Conservation (phyloP, 2,113 vertebrate species). For the Diadophis punctatus region DNA sequence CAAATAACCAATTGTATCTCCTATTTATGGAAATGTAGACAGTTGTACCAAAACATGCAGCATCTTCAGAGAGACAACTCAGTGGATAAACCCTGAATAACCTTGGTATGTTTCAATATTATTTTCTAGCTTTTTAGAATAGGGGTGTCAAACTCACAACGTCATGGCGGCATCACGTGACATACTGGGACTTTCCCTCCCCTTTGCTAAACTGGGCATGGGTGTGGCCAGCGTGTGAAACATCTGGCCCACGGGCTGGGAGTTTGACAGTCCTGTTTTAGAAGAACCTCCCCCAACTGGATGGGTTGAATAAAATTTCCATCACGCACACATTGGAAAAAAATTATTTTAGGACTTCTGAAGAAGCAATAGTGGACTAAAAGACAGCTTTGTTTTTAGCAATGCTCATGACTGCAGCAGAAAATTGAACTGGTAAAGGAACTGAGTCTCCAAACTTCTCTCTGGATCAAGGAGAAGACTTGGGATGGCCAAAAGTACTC, state of each 20-base stretch:
- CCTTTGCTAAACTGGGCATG: no score
- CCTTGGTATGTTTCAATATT: not conserved
- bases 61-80: not conserved
- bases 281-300: not conserved
- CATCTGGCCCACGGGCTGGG: no score
- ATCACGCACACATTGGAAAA: not conserved
- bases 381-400: not conserved
- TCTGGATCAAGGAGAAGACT: not conserved
- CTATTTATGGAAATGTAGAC: not conserved
- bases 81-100: not conserved
- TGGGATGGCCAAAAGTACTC: not conserved
- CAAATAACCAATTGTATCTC: not conserved
- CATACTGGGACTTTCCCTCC: no score
- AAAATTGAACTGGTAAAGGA: not conserved
- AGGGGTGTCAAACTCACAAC: no score
- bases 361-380: not conserved
- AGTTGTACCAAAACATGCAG: not conserved
- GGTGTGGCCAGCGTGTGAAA: no score
- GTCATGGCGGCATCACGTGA: no score
- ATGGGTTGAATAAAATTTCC: not conserved
- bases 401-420: not conserved
- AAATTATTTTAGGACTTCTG: not conserved
- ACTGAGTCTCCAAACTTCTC: not conserved
- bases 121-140: not conserved
- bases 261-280: no score